These are phyloP conservation scores for Sinocyclocheilus anophthalmus DNA, from an alignment of 2,113 vertebrate genomes.

Conservation along the genomic window DNA sequence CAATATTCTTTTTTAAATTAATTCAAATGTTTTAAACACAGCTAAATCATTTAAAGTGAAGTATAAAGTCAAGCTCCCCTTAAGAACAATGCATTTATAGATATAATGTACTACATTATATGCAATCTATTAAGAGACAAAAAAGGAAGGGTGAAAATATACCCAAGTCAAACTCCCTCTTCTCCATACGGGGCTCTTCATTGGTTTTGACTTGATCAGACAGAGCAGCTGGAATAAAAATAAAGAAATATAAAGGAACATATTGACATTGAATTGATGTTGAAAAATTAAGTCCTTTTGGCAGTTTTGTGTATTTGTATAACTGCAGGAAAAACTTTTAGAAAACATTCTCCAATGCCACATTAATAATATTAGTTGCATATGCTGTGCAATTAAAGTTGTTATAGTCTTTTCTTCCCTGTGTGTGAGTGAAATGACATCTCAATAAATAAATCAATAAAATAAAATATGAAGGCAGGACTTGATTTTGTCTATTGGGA, in stretches of 20 bases:
- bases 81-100: neutral
- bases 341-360: no score
- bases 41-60: neutral
- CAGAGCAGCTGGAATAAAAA: neutral
- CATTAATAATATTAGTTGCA: no score
- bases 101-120: neutral
- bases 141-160: neutral
- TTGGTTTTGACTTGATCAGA: neutral
- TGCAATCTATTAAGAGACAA: neutral
- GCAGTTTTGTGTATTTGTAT: no score
- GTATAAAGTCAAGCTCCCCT: neutral
- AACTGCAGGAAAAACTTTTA: no score
- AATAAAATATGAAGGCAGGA: no score
- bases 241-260: neutral
- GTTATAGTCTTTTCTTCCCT: no score
- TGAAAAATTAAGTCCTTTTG: no score
- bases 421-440: no score
- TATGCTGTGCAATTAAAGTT: no score
- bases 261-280: neutral
- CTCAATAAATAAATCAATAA: no score
- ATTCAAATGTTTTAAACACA: neutral
- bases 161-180: neutral
- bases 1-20: neutral
- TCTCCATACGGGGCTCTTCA: neutral
- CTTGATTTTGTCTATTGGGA: no score